phyloP scores from a whole-genome alignment of 2,888 invertebrate species.

The Pristionchus entomophagus region DNA sequence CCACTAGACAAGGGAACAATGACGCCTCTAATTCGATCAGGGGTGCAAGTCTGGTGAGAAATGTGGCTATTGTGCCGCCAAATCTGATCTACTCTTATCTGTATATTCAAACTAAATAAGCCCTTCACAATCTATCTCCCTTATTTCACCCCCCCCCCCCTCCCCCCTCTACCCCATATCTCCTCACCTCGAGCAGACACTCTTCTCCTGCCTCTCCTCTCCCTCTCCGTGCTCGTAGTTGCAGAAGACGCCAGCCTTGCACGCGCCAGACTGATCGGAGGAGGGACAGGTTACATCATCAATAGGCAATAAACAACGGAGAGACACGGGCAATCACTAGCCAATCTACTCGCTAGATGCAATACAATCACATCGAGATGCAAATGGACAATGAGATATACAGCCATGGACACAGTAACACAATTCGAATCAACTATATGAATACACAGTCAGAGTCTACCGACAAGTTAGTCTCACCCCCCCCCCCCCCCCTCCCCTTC shows the following conservation, averaged over 20 bases:
- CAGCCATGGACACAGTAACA: not conserved
- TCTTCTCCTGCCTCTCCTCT: slow-evolving; percentile 48
- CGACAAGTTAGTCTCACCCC: not conserved
- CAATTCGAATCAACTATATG: not conserved
- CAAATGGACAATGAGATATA: too few relatives aligned
- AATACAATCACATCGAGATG: too few relatives aligned
- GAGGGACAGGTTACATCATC: not conserved
- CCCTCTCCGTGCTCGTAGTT: slow-evolving; percentile 60
- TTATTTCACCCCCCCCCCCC: not conserved
- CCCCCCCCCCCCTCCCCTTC: not conserved
- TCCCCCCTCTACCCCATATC: not conserved
- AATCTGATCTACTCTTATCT: too few relatives aligned
- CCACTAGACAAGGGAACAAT: not conserved
- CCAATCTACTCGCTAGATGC: too few relatives aligned
- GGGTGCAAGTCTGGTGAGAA: too few relatives aligned
- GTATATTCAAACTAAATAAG: too few relatives aligned
- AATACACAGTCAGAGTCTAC: not conserved
- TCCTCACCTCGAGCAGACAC: slow-evolving; percentile 58
- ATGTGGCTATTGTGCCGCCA: too few relatives aligned
- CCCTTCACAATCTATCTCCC: too few relatives aligned
- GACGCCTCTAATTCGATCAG: too few relatives aligned
- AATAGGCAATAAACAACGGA: not conserved
- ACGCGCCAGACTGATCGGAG: not conserved
- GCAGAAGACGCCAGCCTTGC: slow-evolving; percentile 61
- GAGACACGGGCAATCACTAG: too few relatives aligned